Conservation (phyloP, 2,113 vertebrate species). For the Neoarius graeffei region DNA sequence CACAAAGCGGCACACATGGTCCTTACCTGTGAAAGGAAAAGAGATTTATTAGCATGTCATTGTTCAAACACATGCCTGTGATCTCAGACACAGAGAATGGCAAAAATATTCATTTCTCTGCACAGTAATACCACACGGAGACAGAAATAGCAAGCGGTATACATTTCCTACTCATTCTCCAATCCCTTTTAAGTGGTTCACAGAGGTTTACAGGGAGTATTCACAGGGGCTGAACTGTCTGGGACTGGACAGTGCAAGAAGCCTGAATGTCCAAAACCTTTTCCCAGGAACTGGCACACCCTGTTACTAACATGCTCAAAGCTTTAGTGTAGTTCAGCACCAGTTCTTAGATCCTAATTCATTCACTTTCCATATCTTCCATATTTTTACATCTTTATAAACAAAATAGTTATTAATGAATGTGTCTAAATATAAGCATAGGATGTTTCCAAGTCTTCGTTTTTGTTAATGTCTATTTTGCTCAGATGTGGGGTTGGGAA, state of each 20-base stretch:
- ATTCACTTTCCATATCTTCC: background rate
- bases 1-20: slow-evolving; percentile 96
- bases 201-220: background rate
- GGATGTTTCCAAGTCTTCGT: background rate
- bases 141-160: background rate
- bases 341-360: background rate
- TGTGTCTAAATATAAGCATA: background rate
- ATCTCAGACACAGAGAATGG: background rate
- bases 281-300: background rate
- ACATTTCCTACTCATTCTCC: background rate
- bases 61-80: background rate
- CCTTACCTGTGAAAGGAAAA: slow-evolving; percentile 81
- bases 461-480: slow-evolving; percentile 29
- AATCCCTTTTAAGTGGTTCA: background rate
- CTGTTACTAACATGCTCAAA: background rate
- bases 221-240: background rate
- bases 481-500: slow-evolving; percentile 40
- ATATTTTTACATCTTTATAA: background rate
- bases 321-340: background rate
- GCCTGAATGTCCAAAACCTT: too few relatives aligned
- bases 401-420: background rate
- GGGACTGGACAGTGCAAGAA: background rate
- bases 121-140: background rate
- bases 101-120: background rate
- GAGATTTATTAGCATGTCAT: background rate